Conservation (phyloP, 2,888 invertebrate genomes). For the Ctena decussata region DNA sequence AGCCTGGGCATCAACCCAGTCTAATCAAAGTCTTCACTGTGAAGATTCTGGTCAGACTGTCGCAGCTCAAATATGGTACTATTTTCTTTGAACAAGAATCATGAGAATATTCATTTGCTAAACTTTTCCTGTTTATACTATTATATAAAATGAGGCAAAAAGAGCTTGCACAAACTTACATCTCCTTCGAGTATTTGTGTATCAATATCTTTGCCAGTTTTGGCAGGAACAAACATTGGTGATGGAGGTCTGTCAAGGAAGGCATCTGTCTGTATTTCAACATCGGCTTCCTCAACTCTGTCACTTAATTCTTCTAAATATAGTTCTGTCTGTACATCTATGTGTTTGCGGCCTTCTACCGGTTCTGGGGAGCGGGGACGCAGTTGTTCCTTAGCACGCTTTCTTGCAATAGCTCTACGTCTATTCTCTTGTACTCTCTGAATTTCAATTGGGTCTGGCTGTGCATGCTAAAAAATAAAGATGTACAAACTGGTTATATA, state of each 20-base stretch:
- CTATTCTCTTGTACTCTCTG: slow-evolving; percentile 90
- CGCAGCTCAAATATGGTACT: too few species aligned
- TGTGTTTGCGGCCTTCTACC: slow-evolving; percentile 94
- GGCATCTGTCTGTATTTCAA: slow-evolving; percentile 95
- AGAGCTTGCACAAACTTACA: slow-evolving; percentile 89
- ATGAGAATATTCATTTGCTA: too few species aligned
- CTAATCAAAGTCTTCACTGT: too few species aligned
- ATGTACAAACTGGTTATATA: too few species aligned
- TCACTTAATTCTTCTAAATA: slow-evolving; percentile 93
- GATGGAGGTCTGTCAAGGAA: slow-evolving; percentile 94
- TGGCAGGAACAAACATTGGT: slow-evolving; percentile 92
- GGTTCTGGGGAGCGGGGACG: slow-evolving; percentile 92
- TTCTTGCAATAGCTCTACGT: slow-evolving; percentile 92
- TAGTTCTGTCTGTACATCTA: slow-evolving; percentile 95
- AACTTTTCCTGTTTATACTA: too few species aligned
- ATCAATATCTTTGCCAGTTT: slow-evolving; percentile 92
- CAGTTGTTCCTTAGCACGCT: slow-evolving; percentile 90
- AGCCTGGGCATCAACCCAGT: too few species aligned
- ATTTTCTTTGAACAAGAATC: too few species aligned
- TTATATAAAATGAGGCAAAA: too few species aligned
- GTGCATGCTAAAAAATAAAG: slow-evolving; percentile 89
- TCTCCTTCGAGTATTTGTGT: slow-evolving; percentile 97
- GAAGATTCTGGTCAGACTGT: too few species aligned
- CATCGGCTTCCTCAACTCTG: slow-evolving; percentile 90
- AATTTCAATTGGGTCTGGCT: slow-evolving; percentile 88